Evolutionary conservation across 1,140 invertebrate genomes (phyloP), one percentile per base, ranked within the genome.

Genomic region (Leptopilina clavipes): DNA sequence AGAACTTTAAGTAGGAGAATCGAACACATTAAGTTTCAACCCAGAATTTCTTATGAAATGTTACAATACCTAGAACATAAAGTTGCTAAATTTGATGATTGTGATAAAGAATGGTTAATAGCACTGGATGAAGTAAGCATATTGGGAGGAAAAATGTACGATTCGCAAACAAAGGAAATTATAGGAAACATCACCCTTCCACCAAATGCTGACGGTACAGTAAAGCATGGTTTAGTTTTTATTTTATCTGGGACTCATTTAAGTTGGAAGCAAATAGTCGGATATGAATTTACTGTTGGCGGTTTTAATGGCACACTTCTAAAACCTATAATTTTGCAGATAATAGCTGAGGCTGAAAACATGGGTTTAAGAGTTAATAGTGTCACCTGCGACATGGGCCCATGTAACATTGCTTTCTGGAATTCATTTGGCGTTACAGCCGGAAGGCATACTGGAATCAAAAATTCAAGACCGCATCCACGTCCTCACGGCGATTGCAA

Each of bases 261-360:
- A 72, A 17, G 75, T n/a, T 81, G 75, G 77, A 81, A 81, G 44
- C 77, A 81, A 52, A 65, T 76, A 37, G 75, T 81, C 17, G 72
- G 54, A 1, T 78, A 76, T 71, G 48, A 81, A 71, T 76, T 74
- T 43, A 81, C 75, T n/a, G 18, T 70, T 44, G 72, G 70, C 40
- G 40, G 65, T 12, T 71, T 71, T 31, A 17, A 78, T 70, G 77
- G 76, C 7, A 12, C 11, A 70, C 5, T 70, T 2, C 22, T 75
- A 71, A 17, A 37, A 31, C n/a, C 18, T 17, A 70, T 75, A 3
- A n/a, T 75, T 22, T 18, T 43, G 12, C 31, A 75, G 12, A 70
- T 75, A 22, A 70, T 76, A 3, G 9, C 22, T 18, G 25, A 52
- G 19, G 44, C 65, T 14, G 73, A 75, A n/a, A 18, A 65, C 6